These are phyloP conservation scores for Lysandra coridon DNA, from an alignment of 2,888 invertebrate genomes.

Conservation along the genomic window DNA sequence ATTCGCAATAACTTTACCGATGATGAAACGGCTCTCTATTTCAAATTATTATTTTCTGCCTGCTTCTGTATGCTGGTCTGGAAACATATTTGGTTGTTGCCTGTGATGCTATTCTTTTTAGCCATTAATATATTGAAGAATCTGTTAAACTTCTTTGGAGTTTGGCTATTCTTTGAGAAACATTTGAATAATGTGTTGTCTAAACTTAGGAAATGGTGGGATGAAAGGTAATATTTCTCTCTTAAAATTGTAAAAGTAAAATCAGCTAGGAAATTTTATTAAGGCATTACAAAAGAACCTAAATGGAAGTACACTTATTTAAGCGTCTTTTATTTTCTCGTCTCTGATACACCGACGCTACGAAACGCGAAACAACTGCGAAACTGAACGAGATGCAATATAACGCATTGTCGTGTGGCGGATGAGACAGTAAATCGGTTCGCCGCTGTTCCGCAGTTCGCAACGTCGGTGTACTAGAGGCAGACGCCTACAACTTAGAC, in stretches of 20 bases:
- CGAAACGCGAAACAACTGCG: too few species aligned
- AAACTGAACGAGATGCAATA: too few species aligned
- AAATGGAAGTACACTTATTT: too few species aligned
- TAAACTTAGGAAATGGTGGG: constrained; percentile 81
- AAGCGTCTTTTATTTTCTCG: too few species aligned
- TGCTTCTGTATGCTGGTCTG: constrained; percentile 92
- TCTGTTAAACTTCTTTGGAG: constrained; percentile 73
- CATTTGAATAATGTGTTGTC: constrained; percentile 64
- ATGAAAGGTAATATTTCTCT: constrained; percentile 69
- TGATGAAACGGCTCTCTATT: constrained; percentile 85
- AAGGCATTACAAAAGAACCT: neutral
- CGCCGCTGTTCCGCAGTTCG: too few species aligned
- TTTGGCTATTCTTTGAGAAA: constrained; percentile 72
- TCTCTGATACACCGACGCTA: too few species aligned
- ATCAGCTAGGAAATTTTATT: neutral
- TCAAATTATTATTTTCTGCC: constrained; percentile 89
- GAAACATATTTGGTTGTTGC: constrained; percentile 91
- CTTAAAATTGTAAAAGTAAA: neutral
- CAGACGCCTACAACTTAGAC: too few species aligned
- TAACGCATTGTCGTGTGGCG: too few species aligned
- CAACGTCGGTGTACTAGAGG: too few species aligned
- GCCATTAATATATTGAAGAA: constrained; percentile 83
- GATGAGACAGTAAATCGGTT: too few species aligned
- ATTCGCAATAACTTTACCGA: constrained; percentile 69
- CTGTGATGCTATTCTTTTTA: constrained; percentile 88